Base-by-base conservation (phyloP, 2,797 vertebrate species). In the Psittacula echo region DNA sequence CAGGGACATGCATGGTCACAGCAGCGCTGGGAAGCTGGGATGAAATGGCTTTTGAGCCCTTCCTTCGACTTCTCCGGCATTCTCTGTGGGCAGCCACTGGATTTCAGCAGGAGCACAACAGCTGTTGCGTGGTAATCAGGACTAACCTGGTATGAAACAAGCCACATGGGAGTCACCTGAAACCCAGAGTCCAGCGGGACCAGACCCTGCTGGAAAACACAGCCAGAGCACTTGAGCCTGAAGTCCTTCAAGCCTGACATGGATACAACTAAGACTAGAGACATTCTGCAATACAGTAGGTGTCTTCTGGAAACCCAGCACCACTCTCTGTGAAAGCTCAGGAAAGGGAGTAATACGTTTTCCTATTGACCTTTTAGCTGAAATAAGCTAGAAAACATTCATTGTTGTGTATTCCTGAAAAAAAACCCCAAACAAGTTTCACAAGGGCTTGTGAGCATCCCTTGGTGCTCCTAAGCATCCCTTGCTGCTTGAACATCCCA, bases 401-500 rank as follows among this genome's bases (percentile, higher is more conserved):
- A 83, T 85, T 95, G 53, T 95, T 90, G 58, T 58, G n/a, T 86
- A 93, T 91, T 90, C 85, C 85, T 89, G 79, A 94, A 92, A 91
- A 90, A 45, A 20, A 48, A 22, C 10, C 37, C 37, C 37, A 39
- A 88, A 76, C 34, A 39, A 90, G 44, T 54, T 85, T 93, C 74
- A 88, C 64, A 85, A 83, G 81, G 65, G 44, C 62, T 87, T 71
- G 74, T 70, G 81, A 94, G 80, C 41, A 82, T 81, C 73, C 23
- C 78, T 79, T 64, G 78, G 56, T 34, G 22, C 56, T 34, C 56
- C n/a, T n/a, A 58, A 34, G 32, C 54, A 58, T 34, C 56, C n/a
- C 56, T 11, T 11, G 23, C 10, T 60, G n/a, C 34, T 60, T 60
- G 34, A 60, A 34, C 34, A 60, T 26, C 34, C 34, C 75, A 83